These are phyloP conservation scores for Diorhabda sublineata DNA, from an alignment of 1,140 invertebrate genomes.

Conservation along the genomic window DNA sequence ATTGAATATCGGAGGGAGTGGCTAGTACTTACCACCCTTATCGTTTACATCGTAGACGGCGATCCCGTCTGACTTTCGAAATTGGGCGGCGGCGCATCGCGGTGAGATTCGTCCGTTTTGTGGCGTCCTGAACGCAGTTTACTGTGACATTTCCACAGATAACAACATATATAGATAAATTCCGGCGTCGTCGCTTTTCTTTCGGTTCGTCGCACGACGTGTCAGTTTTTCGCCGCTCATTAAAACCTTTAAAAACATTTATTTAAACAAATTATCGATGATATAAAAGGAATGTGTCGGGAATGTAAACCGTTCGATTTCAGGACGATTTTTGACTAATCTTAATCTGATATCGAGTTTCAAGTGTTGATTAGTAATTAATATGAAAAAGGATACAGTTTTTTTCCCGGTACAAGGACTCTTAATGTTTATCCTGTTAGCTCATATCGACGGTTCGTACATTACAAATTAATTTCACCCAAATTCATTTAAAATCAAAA, in stretches of 20 bases:
- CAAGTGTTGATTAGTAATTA: no score
- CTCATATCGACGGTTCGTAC: no score
- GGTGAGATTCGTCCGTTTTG: not conserved
- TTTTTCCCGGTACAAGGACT: no score
- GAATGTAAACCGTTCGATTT: not conserved
- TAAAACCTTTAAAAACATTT: not conserved
- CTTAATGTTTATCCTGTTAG: no score
- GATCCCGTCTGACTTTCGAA: not conserved
- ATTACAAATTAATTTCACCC: no score
- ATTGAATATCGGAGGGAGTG: not conserved
- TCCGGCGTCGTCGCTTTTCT: not conserved
- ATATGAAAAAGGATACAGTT: no score
- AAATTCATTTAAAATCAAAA: no score
- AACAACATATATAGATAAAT: not conserved
- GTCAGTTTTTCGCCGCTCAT: not conserved
- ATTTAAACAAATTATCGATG: not conserved
- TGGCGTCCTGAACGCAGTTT: not conserved
- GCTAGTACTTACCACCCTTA: not conserved
- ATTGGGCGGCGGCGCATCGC: slow-evolving; percentile 1
- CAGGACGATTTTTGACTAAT: not conserved
- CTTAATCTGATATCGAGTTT: not conserved
- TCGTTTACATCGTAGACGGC: not conserved
- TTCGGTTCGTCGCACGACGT: not conserved
- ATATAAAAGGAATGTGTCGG: slow-evolving; percentile 2
- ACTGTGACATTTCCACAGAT: not conserved